Evolutionary conservation across 2,888 invertebrate genomes (phyloP).

Genomic region (Morinoia aosen): DNA sequence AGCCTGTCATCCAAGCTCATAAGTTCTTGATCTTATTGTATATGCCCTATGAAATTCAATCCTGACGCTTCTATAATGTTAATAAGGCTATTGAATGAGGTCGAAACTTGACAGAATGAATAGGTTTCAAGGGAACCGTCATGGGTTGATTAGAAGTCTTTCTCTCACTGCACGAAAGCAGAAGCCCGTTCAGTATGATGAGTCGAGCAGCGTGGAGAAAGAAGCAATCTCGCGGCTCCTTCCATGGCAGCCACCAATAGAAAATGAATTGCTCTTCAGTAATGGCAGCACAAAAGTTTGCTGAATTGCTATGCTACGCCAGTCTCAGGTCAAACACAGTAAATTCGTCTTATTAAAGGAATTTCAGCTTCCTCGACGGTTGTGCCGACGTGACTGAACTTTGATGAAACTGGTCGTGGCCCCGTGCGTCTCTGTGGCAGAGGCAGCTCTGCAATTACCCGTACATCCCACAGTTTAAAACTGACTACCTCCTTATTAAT

Average conservation of each 20-base stretch:
- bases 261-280: slow-evolving; percentile 51
- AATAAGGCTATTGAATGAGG: neutral
- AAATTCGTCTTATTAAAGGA: slow-evolving; percentile 67
- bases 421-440: neutral
- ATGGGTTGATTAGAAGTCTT: neutral
- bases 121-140: neutral
- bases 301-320: slow-evolving; percentile 61
- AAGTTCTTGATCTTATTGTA: neutral
- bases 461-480: neutral
- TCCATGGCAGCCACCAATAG: slow-evolving; percentile 45
- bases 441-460: neutral
- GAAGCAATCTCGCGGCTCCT: slow-evolving; percentile 20
- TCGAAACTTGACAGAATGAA: neutral
- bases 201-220: slow-evolving; percentile 21
- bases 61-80: neutral
- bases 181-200: slow-evolving; percentile 22
- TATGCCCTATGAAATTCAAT: neutral
- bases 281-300: slow-evolving; percentile 30
- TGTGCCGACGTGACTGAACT: slow-evolving; percentile 56
- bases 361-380: slow-evolving; percentile 66
- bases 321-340: slow-evolving; percentile 66
- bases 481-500: neutral
- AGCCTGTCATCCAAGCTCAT: neutral
- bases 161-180: neutral
- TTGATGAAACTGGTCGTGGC: slow-evolving; percentile 28